Base-by-base conservation (phyloP, 2,888 invertebrate genomes). In the Spodoptera picta region DNA sequence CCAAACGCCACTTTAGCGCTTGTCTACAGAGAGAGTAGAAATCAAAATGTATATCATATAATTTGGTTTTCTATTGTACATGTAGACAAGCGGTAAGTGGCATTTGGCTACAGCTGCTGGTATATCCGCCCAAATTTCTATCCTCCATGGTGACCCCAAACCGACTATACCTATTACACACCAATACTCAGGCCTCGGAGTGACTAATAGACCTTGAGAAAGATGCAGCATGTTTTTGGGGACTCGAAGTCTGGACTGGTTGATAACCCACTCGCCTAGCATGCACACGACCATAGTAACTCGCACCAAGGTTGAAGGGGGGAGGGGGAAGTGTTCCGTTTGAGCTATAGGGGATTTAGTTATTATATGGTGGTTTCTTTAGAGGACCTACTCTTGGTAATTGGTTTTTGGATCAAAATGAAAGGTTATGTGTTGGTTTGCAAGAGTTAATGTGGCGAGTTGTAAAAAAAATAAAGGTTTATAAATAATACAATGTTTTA, bases 251-350 rank as follows among this genome's bases (percentile, higher is more conserved):
- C 64, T 48, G 65, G 61, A 65, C 70, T 78, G 79, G 62, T 78
- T 65, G 59, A 61, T 80, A 79, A 80, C 80, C 55, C 66, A 69
- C 79, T 60, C 65, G 79, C 79, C 72, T 64, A 66, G 79, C 79
- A 79, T 79, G 78, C 59, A 72, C 77, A 78, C 77, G 52, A 65
- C 49, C 67, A 69, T 75, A 70, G 77, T 81, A 79, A 79, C 76
- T 73, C 67, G 65, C 50, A 59, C 50, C n/a, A 47, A 27, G 55
- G 24, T 69, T 62, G 50, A 27, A 27, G 27, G 27, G 27, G 27
- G 27, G 14, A 14, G 5, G 4, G 36, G 36, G 36, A 7, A 36
- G 36, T 36, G 53, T 9, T 43, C 9, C 10, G 69, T 61, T 31
- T 57, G 14, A 24, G 53, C 14, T 47, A 27, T 56, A 51, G 43